Evolutionary conservation across 1,140 invertebrate species (phyloP), one percentile per base, ranked within the genome.

Genomic region (Ephestia elutella): DNA sequence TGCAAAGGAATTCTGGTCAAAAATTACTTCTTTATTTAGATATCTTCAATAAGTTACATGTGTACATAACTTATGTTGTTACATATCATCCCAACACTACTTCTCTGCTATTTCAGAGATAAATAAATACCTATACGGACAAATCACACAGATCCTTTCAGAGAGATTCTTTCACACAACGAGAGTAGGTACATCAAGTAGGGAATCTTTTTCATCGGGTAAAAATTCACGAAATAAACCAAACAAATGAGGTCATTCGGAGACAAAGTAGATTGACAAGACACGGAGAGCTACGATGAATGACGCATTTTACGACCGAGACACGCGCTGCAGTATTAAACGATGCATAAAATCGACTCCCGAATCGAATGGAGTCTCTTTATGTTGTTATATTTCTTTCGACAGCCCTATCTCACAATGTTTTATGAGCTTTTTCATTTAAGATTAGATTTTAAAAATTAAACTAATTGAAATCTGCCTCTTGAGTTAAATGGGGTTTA

Each of bases 281-380:
- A 49, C 38, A 25, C 17, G 28, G 49, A 20, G 25, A 54, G 50
- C 21, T 18, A 38, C 35, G 53, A 60, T 55, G 48, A 54, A 59
- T 30, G 58, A 15, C 51, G 25, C 38, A 15, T 54, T 60, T 60
- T 60, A 60, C 58, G 58, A 60, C 18, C n/a, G 35, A 32, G 53
- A 55, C 58, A 60, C 54, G 57, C 32, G 51, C 58, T 21, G 50
- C 21, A 53, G 19, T 53, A 60, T 60, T 60, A 55, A 60, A 54
- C 38, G 58, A 28, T 54, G 50, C 53, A 54, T 55, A 60, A 60
- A 55, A 55, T 55, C 53, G 32, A 19, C 25, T 53, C 30, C 48
- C 21, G 28, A 48, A 54, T 59, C 35, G 19, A 48, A 54, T 59
- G 11, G 19, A 54, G 35, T 15, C 28, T 59, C 7, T 59, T 54